phyloP scores from a whole-genome alignment of 2,113 vertebrate genomes.

The Oceanites oceanicus region DNA sequence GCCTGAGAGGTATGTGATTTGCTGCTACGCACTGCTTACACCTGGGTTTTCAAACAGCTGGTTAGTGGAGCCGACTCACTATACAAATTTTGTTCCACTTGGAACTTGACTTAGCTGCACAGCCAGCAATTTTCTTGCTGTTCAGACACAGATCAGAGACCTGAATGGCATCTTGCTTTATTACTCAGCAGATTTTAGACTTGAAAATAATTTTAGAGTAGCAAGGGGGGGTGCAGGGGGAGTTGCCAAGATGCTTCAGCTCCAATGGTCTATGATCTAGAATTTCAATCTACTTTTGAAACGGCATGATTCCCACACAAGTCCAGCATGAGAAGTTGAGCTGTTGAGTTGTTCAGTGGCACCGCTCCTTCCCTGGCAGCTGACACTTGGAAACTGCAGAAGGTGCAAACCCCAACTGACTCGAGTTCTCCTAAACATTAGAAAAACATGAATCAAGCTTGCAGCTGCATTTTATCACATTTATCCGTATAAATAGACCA shows the following conservation, averaged over 20 bases:
- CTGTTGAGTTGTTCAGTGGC: neutral
- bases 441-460: slow-evolving; percentile 5
- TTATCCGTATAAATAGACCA: slow-evolving; percentile 52
- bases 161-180: neutral
- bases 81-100: neutral
- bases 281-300: slow-evolving; percentile 34
- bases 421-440: slow-evolving; percentile 25
- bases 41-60: neutral
- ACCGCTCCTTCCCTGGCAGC: neutral
- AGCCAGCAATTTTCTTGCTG: neutral
- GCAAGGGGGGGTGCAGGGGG: neutral
- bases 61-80: neutral
- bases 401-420: slow-evolving; percentile 48
- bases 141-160: neutral
- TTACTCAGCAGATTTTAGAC: slow-evolving; percentile 15
- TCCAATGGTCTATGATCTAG: neutral
- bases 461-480: slow-evolving; percentile 61
- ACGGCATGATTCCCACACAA: neutral
- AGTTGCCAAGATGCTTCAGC: slow-evolving; percentile 21
- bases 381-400: neutral
- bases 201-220: neutral
- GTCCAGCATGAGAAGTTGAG: neutral
- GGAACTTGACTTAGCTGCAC: neutral
- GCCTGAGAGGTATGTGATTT: neutral
- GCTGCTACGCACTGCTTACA: neutral